A percentile compares a stretch with the other conserved stretches of the same genome.
phyloP scores from a whole-genome alignment of 2,113 vertebrate species.

The Alosa alosa region DNA sequence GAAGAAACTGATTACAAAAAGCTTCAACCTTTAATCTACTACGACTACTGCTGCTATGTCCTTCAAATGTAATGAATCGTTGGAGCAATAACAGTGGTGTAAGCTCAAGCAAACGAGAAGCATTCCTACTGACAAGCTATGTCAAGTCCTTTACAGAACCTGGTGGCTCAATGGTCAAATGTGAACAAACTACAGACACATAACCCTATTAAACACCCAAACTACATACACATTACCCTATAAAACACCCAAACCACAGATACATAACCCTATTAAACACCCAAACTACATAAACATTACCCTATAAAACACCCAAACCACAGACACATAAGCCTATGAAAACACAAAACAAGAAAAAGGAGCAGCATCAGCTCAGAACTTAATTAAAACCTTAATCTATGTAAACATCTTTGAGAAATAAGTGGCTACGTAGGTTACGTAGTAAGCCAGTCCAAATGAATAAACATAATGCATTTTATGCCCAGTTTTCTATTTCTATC shows the following conservation, averaged over 20 bases:
- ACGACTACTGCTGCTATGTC: neutral
- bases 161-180: neutral
- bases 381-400: neutral
- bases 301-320: no score
- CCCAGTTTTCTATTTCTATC: no score
- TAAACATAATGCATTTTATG: neutral
- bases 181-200: neutral
- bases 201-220: neutral
- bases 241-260: no score
- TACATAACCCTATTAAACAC: no score
- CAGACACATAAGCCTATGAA: neutral
- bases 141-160: neutral
- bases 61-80: neutral
- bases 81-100: neutral
- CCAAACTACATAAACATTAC: no score
- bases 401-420: neutral
- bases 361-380: neutral
- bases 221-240: no score
- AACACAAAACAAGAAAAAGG: neutral
- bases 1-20: neutral
- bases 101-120: neutral
- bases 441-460: neutral
- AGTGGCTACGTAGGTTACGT: no score
- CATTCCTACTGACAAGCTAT: neutral
- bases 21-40: neutral